Evolutionary conservation across 2,888 invertebrate genomes (phyloP), one percentile per base, ranked within the genome.

Genomic region (Rutpela maculata): DNA sequence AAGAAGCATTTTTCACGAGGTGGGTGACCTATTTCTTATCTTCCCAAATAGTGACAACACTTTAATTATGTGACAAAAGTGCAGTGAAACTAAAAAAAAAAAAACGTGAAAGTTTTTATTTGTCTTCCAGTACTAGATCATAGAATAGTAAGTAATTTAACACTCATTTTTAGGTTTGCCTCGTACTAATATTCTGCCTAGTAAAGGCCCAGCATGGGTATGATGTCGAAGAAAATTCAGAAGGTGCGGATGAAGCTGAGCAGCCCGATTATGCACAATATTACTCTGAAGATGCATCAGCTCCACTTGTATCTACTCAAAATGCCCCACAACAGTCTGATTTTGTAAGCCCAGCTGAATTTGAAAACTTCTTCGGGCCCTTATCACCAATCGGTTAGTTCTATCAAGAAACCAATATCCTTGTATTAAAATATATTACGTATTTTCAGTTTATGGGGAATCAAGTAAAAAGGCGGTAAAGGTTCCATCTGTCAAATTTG

Each of bases 261-360:
- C 10, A 77, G 63, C 85, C 87, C 9, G 89, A 89, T 81, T 90
- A 90, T 78, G 87, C 88, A 4, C 89, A 89, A 83, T 89, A 88
- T 76, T 90, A 86, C 76, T 80, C 85, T 1, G 83, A 80, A 31
- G 86, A 87, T 57, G 75, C 77, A 6, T 83, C 85, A n/a, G 81
- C 85, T 67, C 50, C 67, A 12, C 55, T 56, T 4, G 55, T n/a
- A 7, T 22, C 67, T n/a, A 26, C 67, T n/a, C 19, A 22, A 6
- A 31, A 26, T 1, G 31, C 10, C 10, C 11, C 67, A n/a, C 15
- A 56, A 56, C 3, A n/a, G 26, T 22, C 17, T 55, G 66, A n/a
- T 15, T 67, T n/a, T 6, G 50, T 67, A 22, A 22, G 1, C 3
- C 66, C 66, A 19, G 26, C 50, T 1, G 67, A 67, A 17, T 67